These are phyloP conservation scores for Abscondita cerata DNA, from an alignment of 2,888 invertebrate species.

Conservation along the genomic window DNA sequence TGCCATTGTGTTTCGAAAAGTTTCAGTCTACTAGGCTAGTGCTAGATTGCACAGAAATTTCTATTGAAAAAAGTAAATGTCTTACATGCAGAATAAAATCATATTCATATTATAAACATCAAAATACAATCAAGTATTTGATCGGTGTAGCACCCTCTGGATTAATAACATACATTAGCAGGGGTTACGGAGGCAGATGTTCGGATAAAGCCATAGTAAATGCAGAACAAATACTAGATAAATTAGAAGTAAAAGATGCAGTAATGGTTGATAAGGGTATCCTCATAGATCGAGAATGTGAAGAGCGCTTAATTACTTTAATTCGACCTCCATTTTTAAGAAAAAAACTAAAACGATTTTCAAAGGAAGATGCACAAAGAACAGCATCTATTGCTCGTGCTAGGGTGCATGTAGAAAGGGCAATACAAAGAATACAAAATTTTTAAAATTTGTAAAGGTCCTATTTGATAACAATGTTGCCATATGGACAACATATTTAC, in stretches of 20 bases:
- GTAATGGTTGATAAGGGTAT: background rate
- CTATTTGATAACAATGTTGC: background rate
- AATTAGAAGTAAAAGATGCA: background rate
- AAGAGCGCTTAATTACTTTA: background rate
- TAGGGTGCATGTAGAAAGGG: background rate
- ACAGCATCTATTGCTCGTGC: background rate
- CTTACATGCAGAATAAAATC: no score
- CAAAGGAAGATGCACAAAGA: background rate
- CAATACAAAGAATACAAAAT: background rate
- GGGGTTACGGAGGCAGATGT: background rate
- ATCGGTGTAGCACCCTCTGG: background rate
- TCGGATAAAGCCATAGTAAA: background rate
- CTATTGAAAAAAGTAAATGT: no score
- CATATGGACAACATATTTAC: background rate
- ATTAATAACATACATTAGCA: background rate
- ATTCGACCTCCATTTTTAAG: background rate
- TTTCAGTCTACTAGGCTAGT: no score
- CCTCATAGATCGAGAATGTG: background rate
- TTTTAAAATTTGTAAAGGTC: background rate
- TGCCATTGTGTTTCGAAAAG: no score
- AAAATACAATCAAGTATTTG: background rate
- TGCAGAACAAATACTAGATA: background rate
- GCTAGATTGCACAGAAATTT: no score
- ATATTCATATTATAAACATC: no score
- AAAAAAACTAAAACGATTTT: background rate